Evolutionary conservation across 2,888 invertebrate species (phyloP).

Genomic region (Lymantria dispar): DNA sequence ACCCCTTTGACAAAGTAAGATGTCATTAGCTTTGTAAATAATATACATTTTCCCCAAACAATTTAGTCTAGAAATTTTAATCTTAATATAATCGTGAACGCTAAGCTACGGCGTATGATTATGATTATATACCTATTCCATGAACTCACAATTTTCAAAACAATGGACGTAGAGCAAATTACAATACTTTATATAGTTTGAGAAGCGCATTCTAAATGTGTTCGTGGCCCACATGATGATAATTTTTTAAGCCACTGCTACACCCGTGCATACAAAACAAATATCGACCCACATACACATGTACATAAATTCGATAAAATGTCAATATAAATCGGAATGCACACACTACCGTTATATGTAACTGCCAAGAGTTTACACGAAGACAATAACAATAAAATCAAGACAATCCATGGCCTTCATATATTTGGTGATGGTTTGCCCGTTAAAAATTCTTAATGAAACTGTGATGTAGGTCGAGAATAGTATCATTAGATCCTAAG

Average conservation of each 20-base stretch:
- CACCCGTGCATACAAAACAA: background rate
- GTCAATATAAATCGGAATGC: conserved; percentile 23
- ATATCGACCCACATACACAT: background rate
- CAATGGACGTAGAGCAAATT: no score
- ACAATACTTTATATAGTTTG: no score
- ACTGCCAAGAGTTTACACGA: conserved; percentile 31
- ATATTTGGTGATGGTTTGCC: conserved; percentile 52
- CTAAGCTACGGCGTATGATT: no score
- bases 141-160: no score
- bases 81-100: no score
- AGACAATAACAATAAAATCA: conserved; percentile 57
- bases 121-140: no score
- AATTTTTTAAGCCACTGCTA: background rate
- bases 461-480: conserved; percentile 38
- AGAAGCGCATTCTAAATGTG: no score
- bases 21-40: no score
- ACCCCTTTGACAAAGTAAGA: no score
- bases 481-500: conserved; percentile 41
- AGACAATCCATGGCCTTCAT: conserved; percentile 56
- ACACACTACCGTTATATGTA: conserved; percentile 39
- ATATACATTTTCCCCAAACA: no score
- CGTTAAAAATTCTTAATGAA: conserved; percentile 45
- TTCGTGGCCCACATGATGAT: no score
- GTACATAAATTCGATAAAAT: background rate
- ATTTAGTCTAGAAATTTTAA: no score